phyloP scores from a whole-genome alignment of 2,797 vertebrate genomes.

The Cichlasoma orientale region DNA sequence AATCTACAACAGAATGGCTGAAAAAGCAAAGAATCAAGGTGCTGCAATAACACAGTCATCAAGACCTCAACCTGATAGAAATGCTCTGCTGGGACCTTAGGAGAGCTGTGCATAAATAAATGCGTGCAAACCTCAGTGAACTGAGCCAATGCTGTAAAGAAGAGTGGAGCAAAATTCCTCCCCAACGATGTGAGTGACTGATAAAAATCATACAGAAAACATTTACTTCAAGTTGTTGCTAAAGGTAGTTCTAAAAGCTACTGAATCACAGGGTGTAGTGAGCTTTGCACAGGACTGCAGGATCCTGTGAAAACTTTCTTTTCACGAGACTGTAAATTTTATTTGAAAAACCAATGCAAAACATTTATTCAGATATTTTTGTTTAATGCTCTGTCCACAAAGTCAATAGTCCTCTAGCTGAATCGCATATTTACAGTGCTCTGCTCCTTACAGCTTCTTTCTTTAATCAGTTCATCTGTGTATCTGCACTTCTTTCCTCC shows the following conservation, averaged over 20 bases:
- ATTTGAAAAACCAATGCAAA: not conserved
- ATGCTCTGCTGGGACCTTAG: too few species aligned
- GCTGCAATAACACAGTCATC: too few species aligned
- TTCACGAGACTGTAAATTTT: not conserved
- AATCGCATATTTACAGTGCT: not conserved
- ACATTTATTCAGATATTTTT: not conserved
- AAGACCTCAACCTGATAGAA: too few species aligned
- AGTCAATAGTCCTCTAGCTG: not conserved
- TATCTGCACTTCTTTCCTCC: not conserved
- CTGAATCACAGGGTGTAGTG: not conserved
- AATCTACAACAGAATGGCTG: not conserved
- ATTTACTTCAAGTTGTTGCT: not conserved
- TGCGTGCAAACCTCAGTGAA: not conserved
- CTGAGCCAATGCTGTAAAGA: not conserved
- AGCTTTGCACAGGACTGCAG: not conserved
- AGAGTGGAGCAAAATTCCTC: not conserved
- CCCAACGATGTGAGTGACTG: not conserved
- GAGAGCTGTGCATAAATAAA: not conserved
- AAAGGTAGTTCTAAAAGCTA: too few species aligned
- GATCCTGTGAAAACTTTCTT: not conserved
- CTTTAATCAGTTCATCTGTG: not conserved
- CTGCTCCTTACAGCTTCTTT: not conserved
- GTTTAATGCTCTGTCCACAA: not conserved
- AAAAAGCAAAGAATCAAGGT: not conserved
- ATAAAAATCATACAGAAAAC: too few species aligned